Base-by-base conservation (phyloP, 2,797 vertebrate species). In the Gallinago nigripennis region DNA sequence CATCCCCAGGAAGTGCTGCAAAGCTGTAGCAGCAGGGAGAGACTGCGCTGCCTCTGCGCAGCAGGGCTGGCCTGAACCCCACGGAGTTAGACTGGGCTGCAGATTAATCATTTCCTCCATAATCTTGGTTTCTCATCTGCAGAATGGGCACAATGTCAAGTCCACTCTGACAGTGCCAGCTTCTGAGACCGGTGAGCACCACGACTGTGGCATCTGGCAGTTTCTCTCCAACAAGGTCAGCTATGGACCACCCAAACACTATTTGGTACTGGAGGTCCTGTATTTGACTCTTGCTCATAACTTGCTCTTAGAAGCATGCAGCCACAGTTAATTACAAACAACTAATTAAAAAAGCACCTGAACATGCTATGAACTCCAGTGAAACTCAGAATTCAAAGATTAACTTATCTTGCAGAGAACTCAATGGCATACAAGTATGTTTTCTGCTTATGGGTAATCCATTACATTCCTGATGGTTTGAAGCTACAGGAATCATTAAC, bases 401-500 rank as follows among this genome's bases (percentile, higher is more conserved):
- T 15, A 86, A 7, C 23, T 75, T 73, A 64, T 39, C 50, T 77
- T 57, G n/a, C 86, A 78, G 53, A 86, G 50, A 82, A 79, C 41
- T 57, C 30, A 70, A 19, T 1, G 1, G 12, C 48, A 54, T 4
- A 25, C 39, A 58, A 68, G 24, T 10, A 50, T 21, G 12, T 28
- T 71, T 64, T 63, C 58, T 63, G 58, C 41, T 77, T 58, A 56
- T 3, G 25, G 30, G 19, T 86, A 73, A 64, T 21, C 45, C 43
- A 56, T 80, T 73, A 71, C 21, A 54, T 48, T 88, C 68, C 65
- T n/a, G 8, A 27, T 0, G 1, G 37, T 25, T 80, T 69, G 45
- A 54, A 39, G 50, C 39, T 35, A 57, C 16, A 71, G 45, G 27
- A 94, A 93, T 80, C 64, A 82, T 94, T 82, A 94, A 83, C 77